Percentiles rank a stretch among this genome's conserved stretches.
Evolutionary conservation across 2,113 vertebrate species (phyloP).

Genomic region (Actenoides hombroni): DNA sequence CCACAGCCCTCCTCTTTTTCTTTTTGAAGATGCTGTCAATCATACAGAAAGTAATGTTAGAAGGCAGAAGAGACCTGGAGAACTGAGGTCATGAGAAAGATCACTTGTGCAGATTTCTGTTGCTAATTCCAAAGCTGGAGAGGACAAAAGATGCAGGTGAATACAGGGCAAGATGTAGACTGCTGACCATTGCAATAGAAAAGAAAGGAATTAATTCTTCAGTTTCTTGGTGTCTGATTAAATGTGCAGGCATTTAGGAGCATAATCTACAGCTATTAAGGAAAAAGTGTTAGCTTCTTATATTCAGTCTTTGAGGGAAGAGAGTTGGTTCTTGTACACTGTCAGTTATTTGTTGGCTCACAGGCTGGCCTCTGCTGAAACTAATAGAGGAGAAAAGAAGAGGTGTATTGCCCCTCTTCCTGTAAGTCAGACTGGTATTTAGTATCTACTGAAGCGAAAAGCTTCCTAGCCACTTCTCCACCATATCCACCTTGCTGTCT

Average conservation of each 20-base stretch:
- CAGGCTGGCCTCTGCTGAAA: not conserved
- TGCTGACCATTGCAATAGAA: not conserved
- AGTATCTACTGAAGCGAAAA: not conserved
- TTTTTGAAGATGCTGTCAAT: conserved; percentile 7
- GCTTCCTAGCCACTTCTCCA: not conserved
- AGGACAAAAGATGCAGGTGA: not conserved
- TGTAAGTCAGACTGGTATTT: not conserved
- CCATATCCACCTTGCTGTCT: not conserved
- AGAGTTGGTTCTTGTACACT: not conserved
- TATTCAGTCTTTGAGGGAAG: not conserved
- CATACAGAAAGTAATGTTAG: not conserved
- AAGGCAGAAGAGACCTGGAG: not conserved
- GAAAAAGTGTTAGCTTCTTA: not conserved
- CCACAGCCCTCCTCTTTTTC: not conserved
- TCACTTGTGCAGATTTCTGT: not conserved
- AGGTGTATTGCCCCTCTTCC: not conserved
- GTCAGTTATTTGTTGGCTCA: not conserved
- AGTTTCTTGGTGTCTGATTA: not conserved
- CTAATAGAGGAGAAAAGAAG: not conserved
- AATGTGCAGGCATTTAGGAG: not conserved
- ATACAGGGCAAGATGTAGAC: not conserved
- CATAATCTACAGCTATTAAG: not conserved
- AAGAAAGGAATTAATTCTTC: not conserved
- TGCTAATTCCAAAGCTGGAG: not conserved
- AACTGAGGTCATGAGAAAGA: conserved; percentile 2